These are phyloP conservation scores for Benitochromis conjunctus DNA, from an alignment of 2,113 vertebrate species.

Conservation along the genomic window DNA sequence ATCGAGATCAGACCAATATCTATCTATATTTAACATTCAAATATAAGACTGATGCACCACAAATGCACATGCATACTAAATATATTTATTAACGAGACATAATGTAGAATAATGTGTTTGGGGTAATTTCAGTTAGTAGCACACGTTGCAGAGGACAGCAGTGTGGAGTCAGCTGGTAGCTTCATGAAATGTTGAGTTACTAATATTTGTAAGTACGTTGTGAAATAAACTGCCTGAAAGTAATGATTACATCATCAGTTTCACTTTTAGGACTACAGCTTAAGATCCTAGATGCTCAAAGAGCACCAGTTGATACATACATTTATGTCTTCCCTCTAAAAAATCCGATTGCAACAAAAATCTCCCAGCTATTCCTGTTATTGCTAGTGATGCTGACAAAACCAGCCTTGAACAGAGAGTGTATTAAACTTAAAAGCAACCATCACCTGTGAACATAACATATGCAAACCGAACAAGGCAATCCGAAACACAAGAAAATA, in stretches of 20 bases:
- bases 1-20: neutral
- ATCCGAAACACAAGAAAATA: neutral
- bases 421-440: neutral
- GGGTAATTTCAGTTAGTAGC: neutral
- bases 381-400: neutral
- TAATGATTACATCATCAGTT: neutral
- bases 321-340: neutral
- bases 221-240: neutral
- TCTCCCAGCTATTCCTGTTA: neutral
- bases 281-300: neutral
- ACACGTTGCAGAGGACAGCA: neutral
- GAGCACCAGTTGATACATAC: neutral
- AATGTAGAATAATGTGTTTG: neutral
- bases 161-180: neutral
- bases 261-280: neutral
- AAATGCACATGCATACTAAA: neutral
- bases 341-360: neutral
- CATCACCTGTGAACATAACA: neutral
- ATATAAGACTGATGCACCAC: neutral
- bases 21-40: neutral
- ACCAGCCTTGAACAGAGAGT: neutral
- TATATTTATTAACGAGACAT: neutral
- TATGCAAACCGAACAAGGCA: neutral
- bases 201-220: neutral
- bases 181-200: neutral